Evolutionary conservation across 1,140 invertebrate species (phyloP).

Genomic region (Trachymyrmex septentrionalis): DNA sequence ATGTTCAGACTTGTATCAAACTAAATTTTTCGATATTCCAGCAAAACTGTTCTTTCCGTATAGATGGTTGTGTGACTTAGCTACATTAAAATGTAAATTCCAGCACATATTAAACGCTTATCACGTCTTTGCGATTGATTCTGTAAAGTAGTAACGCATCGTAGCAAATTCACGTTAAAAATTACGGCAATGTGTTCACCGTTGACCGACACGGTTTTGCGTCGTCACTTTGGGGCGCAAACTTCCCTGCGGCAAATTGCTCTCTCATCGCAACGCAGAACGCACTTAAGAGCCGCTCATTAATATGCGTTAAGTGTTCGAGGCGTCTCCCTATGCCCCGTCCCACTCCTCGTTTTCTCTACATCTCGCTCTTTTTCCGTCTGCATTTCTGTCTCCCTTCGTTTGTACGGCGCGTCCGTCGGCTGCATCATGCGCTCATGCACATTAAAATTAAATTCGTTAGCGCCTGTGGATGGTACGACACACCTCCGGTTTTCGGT

Average conservation of each 20-base stretch:
- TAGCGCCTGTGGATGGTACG: conserved; percentile 41
- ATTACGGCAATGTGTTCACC: conserved; percentile 13
- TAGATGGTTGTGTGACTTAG: conserved; percentile 31
- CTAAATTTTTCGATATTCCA: too few relatives aligned
- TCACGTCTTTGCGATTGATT: conserved; percentile 2
- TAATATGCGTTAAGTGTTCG: conserved; percentile 82
- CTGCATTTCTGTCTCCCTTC: conserved; percentile 63
- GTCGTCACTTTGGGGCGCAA: conserved; percentile 66
- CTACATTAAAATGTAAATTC: not conserved
- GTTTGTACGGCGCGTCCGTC: conserved; percentile 68
- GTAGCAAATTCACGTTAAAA: not conserved
- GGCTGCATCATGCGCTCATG: conserved; percentile 67
- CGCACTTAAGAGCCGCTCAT: conserved; percentile 77
- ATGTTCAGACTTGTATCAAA: too few relatives aligned
- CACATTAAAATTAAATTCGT: conserved; percentile 75
- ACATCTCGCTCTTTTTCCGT: conserved; percentile 74
- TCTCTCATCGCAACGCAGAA: conserved; percentile 70
- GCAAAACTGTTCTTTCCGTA: too few relatives aligned
- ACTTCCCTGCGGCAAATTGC: conserved; percentile 73
- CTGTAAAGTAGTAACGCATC: not conserved
- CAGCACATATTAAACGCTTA: conserved; percentile 25
- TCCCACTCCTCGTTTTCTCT: conserved; percentile 68
- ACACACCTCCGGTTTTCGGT: conserved; percentile 59
- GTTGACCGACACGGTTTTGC: conserved; percentile 53
- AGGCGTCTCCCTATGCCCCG: conserved; percentile 74